Percentiles rank a stretch among this genome's conserved stretches.
These are phyloP conservation scores for Enteromius unitaeniatus DNA, from an alignment of 2,797 vertebrate species.

Conservation along the genomic window DNA sequence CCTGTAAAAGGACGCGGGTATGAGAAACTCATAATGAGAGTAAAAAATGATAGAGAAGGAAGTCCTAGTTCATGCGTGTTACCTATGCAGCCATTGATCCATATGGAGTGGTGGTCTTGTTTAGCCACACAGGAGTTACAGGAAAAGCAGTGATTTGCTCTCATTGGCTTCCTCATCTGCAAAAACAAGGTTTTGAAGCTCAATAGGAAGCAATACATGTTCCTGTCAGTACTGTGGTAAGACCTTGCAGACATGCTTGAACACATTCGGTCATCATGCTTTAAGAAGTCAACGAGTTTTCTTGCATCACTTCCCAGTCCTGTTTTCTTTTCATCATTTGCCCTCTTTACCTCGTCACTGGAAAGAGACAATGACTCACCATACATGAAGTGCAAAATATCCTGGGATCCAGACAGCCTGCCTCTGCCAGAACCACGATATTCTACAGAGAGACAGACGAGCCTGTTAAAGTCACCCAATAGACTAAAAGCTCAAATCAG, in stretches of 20 bases:
- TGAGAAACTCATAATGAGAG: neutral
- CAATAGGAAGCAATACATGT: neutral
- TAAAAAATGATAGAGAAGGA: neutral
- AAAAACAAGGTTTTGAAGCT: constrained; percentile 15
- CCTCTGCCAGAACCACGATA: constrained; percentile 90
- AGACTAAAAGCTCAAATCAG: neutral
- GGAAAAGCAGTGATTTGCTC: constrained; percentile 86
- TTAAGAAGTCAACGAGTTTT: neutral
- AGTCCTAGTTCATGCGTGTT: constrained; percentile 26
- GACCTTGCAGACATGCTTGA: no score
- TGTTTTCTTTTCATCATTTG: neutral
- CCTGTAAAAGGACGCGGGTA: constrained; percentile 70
- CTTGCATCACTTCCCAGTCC: neutral
- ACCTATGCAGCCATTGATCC: constrained; percentile 92
- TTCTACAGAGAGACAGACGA: constrained; percentile 79
- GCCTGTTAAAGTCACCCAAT: neutral
- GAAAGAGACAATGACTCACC: constrained; percentile 76
- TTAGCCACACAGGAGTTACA: constrained; percentile 91
- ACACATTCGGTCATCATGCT: neutral
- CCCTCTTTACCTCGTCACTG: neutral
- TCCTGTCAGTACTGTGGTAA: neutral
- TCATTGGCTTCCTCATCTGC: constrained; percentile 90
- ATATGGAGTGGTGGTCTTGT: constrained; percentile 93
- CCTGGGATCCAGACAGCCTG: constrained; percentile 89
- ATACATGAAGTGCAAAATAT: constrained; percentile 94